A percentile compares a stretch with the other conserved stretches of the same genome.
Evolutionary conservation across 2,113 vertebrate species (phyloP).

Genomic region (Beaufortia kweichowensis): DNA sequence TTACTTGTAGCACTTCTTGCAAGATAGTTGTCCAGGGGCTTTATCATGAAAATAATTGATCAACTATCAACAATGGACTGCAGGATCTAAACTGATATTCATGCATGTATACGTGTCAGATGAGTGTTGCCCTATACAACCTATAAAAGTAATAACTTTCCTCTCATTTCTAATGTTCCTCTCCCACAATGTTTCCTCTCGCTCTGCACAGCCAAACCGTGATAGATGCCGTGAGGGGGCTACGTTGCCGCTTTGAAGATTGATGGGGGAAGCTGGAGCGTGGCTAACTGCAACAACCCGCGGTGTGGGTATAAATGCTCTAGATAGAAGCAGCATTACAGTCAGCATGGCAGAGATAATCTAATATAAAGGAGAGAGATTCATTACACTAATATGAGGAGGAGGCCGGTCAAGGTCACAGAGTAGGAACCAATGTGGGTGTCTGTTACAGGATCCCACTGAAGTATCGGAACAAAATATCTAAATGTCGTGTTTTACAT

Average conservation of each 20-base stretch:
- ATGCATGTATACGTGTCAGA: background rate
- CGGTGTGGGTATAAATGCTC: slow-evolving; percentile 34
- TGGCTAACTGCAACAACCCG: slow-evolving; percentile 36
- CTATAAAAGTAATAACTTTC: background rate
- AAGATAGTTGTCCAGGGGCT: no score
- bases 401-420: slow-evolving; percentile 25
- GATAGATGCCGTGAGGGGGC: slow-evolving; percentile 17
- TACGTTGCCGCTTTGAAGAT: slow-evolving; percentile 35
- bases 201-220: background rate
- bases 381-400: slow-evolving; percentile 48
- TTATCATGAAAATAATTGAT: background rate
- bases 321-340: slow-evolving; percentile 32
- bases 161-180: background rate
- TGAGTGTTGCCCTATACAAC: slow-evolving; percentile 17
- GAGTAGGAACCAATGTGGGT: background rate
- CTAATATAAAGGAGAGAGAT: slow-evolving; percentile 36
- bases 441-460: no score
- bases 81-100: background rate
- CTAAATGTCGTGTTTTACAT: no score
- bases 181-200: slow-evolving; percentile 10
- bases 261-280: slow-evolving; percentile 32
- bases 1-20: no score
- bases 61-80: background rate
- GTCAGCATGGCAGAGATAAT: slow-evolving; percentile 31
- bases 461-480: no score